Conservation (phyloP, 2,888 invertebrate genomes). For the Tenthredo notha region DNA sequence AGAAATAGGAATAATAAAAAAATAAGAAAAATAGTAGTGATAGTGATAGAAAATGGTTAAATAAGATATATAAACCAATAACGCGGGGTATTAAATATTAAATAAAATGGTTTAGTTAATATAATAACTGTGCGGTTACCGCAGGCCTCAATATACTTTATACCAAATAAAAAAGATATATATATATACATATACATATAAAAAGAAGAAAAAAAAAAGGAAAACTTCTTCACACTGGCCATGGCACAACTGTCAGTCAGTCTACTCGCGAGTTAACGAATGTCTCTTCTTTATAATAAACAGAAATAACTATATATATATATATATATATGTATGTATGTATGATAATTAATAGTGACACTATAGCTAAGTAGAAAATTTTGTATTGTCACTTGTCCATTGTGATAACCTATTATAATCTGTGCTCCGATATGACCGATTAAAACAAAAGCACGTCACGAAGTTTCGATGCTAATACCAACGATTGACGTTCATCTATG, state of each 20-base stretch:
- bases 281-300: neutral
- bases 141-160: constrained; percentile 5
- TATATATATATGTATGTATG: neutral
- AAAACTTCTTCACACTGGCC: neutral
- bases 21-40: neutral
- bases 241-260: constrained; percentile 33
- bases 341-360: neutral
- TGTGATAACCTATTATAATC: neutral
- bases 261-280: neutral
- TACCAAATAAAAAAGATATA: neutral
- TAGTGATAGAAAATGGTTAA: neutral
- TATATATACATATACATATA: too few relatives aligned
- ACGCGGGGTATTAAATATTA: neutral
- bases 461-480: neutral
- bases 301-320: neutral
- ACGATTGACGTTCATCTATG: constrained; percentile 45
- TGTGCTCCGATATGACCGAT: neutral
- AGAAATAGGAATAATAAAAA: neutral
- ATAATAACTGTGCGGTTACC: constrained; percentile 15
- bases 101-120: constrained; percentile 10
- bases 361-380: neutral
- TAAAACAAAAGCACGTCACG: neutral
- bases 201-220: neutral
- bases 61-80: neutral
- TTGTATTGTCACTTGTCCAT: neutral